These are phyloP conservation scores for Drosophila miranda DNA, from an alignment of 1,140 invertebrate species.

Conservation along the genomic window DNA sequence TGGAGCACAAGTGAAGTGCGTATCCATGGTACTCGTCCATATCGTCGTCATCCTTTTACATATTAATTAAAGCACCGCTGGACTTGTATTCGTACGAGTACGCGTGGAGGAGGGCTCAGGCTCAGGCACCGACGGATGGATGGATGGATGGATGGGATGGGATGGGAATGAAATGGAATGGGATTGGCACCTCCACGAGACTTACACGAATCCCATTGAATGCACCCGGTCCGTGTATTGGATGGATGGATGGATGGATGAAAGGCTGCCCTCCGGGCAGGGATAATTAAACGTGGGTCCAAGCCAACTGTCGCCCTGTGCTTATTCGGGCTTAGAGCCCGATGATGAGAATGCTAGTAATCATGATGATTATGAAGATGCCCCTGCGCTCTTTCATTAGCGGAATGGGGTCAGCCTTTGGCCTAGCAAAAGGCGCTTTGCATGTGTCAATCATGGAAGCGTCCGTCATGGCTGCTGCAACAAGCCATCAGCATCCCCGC, in stretches of 20 bases:
- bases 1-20: conserved; percentile 79
- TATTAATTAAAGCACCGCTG: conserved; percentile 68
- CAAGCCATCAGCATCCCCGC: conserved; percentile 5
- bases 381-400: conserved; percentile 41
- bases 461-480: conserved; percentile 11
- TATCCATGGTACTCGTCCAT: conserved; percentile 44
- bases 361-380: conserved; percentile 13
- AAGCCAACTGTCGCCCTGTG: conserved; percentile 10
- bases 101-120: not conserved
- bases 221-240: conserved; percentile 8
- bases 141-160: no score
- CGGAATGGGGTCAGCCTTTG: conserved; percentile 44
- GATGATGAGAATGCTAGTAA: not conserved
- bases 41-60: conserved; percentile 56
- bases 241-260: conserved; percentile 1
- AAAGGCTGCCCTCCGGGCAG: no score
- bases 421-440: conserved; percentile 23
- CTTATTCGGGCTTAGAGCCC: conserved; percentile 3
- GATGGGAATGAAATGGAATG: not conserved
- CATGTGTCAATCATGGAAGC: conserved; percentile 47
- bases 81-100: not conserved
- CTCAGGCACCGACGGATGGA: not conserved
- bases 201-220: conserved; percentile 53
- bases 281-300: conserved; percentile 15
- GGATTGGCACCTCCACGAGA: conserved; percentile 16